phyloP scores from a whole-genome alignment of 2,888 invertebrate species.

The Scaptomyza parva region DNA sequence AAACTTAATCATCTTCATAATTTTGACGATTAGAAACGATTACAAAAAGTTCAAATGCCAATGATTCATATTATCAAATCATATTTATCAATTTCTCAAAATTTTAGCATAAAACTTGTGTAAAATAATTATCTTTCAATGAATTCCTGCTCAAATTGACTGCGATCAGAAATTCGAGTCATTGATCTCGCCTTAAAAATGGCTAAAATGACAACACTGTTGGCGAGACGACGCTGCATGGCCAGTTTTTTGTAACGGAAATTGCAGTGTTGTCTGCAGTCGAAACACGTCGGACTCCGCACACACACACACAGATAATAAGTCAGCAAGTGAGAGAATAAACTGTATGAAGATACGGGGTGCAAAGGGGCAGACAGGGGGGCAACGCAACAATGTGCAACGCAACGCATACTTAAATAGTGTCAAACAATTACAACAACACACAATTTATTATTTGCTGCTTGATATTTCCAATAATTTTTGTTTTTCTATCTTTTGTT shows the following conservation, averaged over 20 bases:
- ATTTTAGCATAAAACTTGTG: too few species aligned
- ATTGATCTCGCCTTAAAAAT: background rate
- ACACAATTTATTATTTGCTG: slow-evolving; percentile 26
- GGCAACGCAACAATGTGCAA: slow-evolving; percentile 1
- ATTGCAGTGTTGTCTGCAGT: slow-evolving; percentile 62
- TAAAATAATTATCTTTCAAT: too few species aligned
- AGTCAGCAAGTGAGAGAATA: background rate
- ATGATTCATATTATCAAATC: too few species aligned
- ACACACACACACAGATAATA: slow-evolving; percentile 3
- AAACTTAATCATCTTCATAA: too few species aligned
- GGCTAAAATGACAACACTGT: slow-evolving; percentile 16
- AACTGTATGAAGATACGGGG: background rate
- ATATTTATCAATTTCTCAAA: background rate
- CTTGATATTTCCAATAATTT: slow-evolving; percentile 48
- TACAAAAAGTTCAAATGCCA: too few species aligned
- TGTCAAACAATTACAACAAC: slow-evolving; percentile 6
- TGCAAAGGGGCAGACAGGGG: background rate
- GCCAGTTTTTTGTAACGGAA: slow-evolving; percentile 77
- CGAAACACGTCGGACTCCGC: slow-evolving; percentile 55
- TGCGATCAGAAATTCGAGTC: background rate
- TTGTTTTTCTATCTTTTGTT: background rate
- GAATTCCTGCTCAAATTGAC: background rate
- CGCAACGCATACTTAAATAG: slow-evolving; percentile 54
- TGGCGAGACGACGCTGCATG: slow-evolving; percentile 43
- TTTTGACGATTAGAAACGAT: too few species aligned